Evolutionary conservation across 2,888 invertebrate genomes (phyloP), one percentile per base, ranked within the genome.

Genomic region (Campoplex capitator): DNA sequence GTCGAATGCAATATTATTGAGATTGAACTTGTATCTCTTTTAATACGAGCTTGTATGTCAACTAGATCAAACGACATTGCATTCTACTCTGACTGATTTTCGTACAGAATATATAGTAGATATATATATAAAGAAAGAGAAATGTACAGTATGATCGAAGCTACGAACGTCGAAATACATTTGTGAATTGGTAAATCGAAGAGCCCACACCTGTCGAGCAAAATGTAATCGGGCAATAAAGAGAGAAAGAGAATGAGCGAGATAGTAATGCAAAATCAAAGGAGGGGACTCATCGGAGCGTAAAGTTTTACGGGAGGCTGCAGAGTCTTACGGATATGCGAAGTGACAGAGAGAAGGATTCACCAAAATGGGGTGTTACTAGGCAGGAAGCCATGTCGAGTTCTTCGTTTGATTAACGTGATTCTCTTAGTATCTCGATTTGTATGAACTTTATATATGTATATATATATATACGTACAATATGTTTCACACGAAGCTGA

Each of bases 301-400:
- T 89, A 79, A 80, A 89, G 85, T 89, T 88, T 90, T 88, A 88
- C 88, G 89, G 87, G 88, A 88, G 82, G 88, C 85, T 88, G 85
- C 83, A 84, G 86, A 79, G 89, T 86, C 86, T 85, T 88, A 88
- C 88, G 89, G 81, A 85, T 89, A 88, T 88, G 88, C 87, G 88
- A 89, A 88, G 88, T 91, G 91, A 91, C 90, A 90, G 89, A 88
- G 89, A 89, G 90, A 90, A 90, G 88, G 87, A 89, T 86, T 88
- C 90, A 87, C 87, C 89, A 89, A 83, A 81, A 77, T 88, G 91
- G 94, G 94, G 94, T 92, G 94, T 94, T 93, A 93, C 94, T 92
- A 94, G 91, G 94, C 92, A 90, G 91, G 93, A 94, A 93, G 93
- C 93, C 93, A 91, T 93, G 91, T 91, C 92, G 91, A 89, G 91